These are phyloP conservation scores for Epinotia demarniana DNA, from an alignment of 2,888 invertebrate genomes.

Conservation along the genomic window DNA sequence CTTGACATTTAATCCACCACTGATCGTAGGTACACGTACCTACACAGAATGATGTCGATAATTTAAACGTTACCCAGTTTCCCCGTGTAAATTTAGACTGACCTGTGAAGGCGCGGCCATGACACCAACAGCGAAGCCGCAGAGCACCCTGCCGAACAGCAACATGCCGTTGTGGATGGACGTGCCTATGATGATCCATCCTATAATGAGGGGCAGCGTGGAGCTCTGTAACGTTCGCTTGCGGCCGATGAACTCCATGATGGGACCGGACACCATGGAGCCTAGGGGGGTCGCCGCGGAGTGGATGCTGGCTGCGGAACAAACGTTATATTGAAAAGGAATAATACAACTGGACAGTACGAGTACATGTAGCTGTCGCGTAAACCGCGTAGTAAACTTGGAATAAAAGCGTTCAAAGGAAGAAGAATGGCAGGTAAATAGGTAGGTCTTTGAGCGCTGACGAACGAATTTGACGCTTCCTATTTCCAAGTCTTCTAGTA, in stretches of 20 bases:
- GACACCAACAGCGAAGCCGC: conserved; percentile 90
- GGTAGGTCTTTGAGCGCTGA: too few relatives aligned
- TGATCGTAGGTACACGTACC: too few relatives aligned
- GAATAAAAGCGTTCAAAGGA: too few relatives aligned
- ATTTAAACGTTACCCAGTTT: too few relatives aligned
- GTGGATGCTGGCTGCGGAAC: conserved; percentile 88
- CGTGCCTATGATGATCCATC: conserved; percentile 88
- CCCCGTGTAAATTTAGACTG: conserved; percentile 44
- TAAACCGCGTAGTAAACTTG: too few relatives aligned
- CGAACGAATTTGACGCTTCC: too few relatives aligned
- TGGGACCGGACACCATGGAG: conserved; percentile 88
- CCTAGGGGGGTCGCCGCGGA: conserved; percentile 91
- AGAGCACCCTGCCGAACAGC: conserved; percentile 87
- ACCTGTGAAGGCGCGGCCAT: conserved; percentile 91
- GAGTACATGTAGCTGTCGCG: too few relatives aligned
- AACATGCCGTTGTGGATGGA: conserved; percentile 84
- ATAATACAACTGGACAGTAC: too few relatives aligned
- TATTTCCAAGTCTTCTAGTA: too few relatives aligned
- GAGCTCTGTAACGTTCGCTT: conserved; percentile 87
- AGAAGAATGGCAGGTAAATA: too few relatives aligned
- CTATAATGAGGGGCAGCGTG: conserved; percentile 86
- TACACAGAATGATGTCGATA: too few relatives aligned
- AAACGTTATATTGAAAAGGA: not conserved
- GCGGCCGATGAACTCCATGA: conserved; percentile 89
- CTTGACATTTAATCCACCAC: too few relatives aligned